Evolutionary conservation across 2,797 vertebrate genomes (phyloP).

Genomic region (Cirrhinus mrigala): DNA sequence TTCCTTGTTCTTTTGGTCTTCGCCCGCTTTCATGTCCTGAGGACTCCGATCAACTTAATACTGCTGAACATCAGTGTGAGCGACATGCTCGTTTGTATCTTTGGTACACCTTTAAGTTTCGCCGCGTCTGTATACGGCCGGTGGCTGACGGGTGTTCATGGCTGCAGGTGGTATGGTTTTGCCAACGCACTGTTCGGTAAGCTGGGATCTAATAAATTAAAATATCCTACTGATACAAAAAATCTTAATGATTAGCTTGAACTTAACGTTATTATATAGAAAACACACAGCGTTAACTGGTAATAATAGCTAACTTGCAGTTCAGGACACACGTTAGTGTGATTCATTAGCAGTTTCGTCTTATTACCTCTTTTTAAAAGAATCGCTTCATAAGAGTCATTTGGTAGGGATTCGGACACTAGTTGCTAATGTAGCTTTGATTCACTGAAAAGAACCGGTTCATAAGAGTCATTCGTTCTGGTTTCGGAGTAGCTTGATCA

Average conservation of each 20-base stretch:
- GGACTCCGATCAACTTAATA: constrained; percentile 76
- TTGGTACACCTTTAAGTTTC: constrained; percentile 76
- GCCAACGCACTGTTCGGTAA: constrained; percentile 78
- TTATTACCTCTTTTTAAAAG: background rate
- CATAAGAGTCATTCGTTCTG: background rate
- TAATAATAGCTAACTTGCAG: background rate
- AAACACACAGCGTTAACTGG: background rate
- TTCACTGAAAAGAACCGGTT: too few species aligned
- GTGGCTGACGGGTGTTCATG: constrained; percentile 75
- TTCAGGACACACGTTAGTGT: background rate
- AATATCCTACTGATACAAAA: background rate
- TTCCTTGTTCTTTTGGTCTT: constrained; percentile 76
- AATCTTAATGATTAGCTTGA: background rate
- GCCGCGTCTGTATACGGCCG: constrained; percentile 62
- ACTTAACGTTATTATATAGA: too few species aligned
- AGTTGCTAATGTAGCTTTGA: too few species aligned
- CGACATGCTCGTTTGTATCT: constrained; percentile 77
- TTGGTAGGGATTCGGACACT: too few species aligned
- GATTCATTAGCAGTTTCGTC: background rate
- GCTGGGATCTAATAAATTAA: background rate
- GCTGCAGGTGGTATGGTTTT: constrained; percentile 81
- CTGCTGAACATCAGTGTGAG: constrained; percentile 78
- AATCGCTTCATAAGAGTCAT: too few species aligned
- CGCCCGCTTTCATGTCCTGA: constrained; percentile 70
- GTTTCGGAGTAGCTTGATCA: background rate